A percentile compares a stretch with the other conserved stretches of the same genome.
Conservation (phyloP, 2,888 invertebrate genomes). For the Thysanoteuthis rhombus region DNA sequence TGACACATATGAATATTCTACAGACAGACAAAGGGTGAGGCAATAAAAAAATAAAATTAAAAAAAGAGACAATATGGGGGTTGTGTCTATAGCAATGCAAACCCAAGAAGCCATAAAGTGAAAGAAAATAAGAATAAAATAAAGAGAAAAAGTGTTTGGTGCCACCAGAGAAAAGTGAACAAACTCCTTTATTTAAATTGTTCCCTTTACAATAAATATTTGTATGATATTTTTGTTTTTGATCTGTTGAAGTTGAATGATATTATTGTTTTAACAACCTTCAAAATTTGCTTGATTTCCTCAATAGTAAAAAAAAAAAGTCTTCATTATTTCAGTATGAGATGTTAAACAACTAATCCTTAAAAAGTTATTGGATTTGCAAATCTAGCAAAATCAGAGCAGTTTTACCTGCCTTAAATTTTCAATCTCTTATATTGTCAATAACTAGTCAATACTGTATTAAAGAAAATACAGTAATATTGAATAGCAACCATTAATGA, state of each 20-base stretch:
- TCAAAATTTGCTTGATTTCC: too few relatives aligned
- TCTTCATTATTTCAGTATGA: too few relatives aligned
- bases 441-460: too few relatives aligned
- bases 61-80: not conserved
- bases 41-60: too few relatives aligned
- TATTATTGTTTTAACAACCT: not conserved
- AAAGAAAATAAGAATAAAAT: conserved; percentile 41
- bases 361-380: too few relatives aligned
- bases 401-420: too few relatives aligned
- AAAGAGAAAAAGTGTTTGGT: not conserved
- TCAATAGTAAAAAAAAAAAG: too few relatives aligned
- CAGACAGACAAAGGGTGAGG: not conserved
- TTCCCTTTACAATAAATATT: not conserved
- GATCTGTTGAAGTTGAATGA: not conserved
- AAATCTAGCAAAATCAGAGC: too few relatives aligned
- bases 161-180: not conserved
- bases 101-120: conserved; percentile 43
- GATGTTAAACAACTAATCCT: too few relatives aligned
- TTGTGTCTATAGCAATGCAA: conserved; percentile 1
- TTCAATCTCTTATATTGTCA: too few relatives aligned
- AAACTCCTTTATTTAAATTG: not conserved
- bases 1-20: not conserved
- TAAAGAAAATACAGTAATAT: too few relatives aligned
- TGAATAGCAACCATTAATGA: too few relatives aligned
- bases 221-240: not conserved